A percentile compares a stretch with the other conserved stretches of the same genome.
These are phyloP conservation scores for Yponomeuta malinellus DNA, from an alignment of 2,888 invertebrate species.

Conservation along the genomic window DNA sequence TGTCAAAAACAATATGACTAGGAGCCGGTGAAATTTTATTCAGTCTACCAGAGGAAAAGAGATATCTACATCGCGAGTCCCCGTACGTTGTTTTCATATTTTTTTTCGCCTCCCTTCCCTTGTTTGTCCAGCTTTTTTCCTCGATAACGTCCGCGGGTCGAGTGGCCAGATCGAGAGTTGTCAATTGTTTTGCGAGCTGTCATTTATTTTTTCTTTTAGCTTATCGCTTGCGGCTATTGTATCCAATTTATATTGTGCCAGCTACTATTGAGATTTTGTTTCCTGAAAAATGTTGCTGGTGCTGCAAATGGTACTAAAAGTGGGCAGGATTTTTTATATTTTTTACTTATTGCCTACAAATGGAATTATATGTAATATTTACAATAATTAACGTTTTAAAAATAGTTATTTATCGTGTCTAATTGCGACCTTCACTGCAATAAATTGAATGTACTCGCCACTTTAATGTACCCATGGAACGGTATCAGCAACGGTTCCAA, in stretches of 20 bases:
- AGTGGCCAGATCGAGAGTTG: not conserved
- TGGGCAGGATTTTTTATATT: not conserved
- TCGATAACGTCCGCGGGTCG: not conserved
- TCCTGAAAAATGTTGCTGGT: not conserved
- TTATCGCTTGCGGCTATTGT: not conserved
- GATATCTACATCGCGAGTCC: not conserved
- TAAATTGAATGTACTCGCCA: too few relatives aligned
- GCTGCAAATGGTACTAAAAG: not conserved
- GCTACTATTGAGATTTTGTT: not conserved
- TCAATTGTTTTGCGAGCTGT: conserved; percentile 1
- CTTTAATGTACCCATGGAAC: too few relatives aligned
- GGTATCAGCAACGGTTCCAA: too few relatives aligned
- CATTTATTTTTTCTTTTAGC: not conserved
- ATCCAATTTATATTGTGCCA: not conserved
- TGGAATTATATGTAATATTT: not conserved
- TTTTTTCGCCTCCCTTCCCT: not conserved
- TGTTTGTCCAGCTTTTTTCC: not conserved
- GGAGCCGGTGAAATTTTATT: too few relatives aligned
- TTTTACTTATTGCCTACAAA: not conserved
- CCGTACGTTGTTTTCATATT: not conserved
- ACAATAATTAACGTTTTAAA: too few relatives aligned
- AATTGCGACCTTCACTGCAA: too few relatives aligned
- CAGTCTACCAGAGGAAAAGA: too few relatives aligned
- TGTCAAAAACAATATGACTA: too few relatives aligned
- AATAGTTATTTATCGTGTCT: too few relatives aligned